These are phyloP conservation scores for Hypselothyrea guttata DNA, from an alignment of 2,888 invertebrate species.

Conservation along the genomic window DNA sequence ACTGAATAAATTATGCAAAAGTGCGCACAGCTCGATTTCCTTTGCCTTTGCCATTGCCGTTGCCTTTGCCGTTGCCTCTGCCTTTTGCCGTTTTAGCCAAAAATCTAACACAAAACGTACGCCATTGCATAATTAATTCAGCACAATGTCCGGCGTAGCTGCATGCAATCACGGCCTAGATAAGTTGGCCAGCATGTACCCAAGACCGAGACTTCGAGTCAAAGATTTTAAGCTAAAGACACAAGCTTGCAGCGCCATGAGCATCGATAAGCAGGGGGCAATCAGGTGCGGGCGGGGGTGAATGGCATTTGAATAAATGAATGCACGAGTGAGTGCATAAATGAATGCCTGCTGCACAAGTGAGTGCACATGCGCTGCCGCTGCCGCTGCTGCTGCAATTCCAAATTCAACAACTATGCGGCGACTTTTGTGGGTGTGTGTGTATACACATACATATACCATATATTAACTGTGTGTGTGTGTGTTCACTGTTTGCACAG, in stretches of 20 bases:
- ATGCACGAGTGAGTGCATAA: conserved; percentile 50
- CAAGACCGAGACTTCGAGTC: conserved; percentile 13
- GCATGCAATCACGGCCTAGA: conserved; percentile 55
- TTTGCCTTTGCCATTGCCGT: conserved; percentile 10
- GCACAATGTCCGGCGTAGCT: conserved; percentile 25
- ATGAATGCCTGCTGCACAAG: conserved; percentile 43
- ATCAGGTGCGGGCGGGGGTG: background rate
- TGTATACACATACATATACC: too few species aligned
- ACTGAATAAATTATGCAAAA: conserved; percentile 77
- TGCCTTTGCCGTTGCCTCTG: too few species aligned
- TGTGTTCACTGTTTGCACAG: conserved; percentile 14
- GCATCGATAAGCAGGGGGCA: conserved; percentile 1
- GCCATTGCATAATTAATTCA: conserved; percentile 63
- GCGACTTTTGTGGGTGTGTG: conserved; percentile 11
- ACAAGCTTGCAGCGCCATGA: conserved; percentile 1
- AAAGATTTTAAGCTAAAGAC: background rate
- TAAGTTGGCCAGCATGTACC: conserved; percentile 7
- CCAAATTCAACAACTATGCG: conserved; percentile 31
- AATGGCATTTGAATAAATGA: conserved; percentile 50
- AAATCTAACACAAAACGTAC: conserved; percentile 48
- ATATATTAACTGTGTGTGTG: conserved; percentile 19
- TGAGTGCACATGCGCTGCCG: conserved; percentile 24
- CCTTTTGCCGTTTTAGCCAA: too few species aligned
- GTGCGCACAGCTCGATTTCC: conserved; percentile 44
- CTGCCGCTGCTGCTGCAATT: conserved; percentile 21